phyloP scores from a whole-genome alignment of 2,888 invertebrate genomes.

The Parnassius apollo region DNA sequence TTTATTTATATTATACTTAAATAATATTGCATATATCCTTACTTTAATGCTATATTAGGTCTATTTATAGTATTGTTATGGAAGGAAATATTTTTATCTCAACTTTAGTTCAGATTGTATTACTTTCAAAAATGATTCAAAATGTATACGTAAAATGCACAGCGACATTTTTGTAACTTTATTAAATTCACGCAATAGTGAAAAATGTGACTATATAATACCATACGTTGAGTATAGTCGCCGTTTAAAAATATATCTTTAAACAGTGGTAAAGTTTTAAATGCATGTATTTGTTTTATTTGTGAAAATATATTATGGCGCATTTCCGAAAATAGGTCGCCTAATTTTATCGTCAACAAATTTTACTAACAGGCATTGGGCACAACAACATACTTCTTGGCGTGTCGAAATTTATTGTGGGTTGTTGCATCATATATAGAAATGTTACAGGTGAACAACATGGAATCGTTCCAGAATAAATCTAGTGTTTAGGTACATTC shows the following conservation, averaged over 20 bases:
- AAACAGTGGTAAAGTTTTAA: too few relatives aligned
- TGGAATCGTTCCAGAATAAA: conserved; percentile 67
- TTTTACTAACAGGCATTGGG: conserved; percentile 32
- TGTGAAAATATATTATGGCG: conserved; percentile 2
- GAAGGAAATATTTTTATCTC: too few relatives aligned
- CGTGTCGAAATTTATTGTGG: conserved; percentile 42
- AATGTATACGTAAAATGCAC: too few relatives aligned
- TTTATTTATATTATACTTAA: too few relatives aligned
- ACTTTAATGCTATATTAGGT: too few relatives aligned
- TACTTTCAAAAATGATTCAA: too few relatives aligned
- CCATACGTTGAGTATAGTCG: background rate
- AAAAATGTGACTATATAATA: background rate
- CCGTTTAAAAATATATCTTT: too few relatives aligned
- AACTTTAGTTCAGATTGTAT: too few relatives aligned
- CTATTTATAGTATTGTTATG: too few relatives aligned
- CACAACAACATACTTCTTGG: conserved; percentile 36
- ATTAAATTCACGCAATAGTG: background rate
- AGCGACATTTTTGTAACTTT: background rate
- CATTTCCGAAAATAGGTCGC: conserved; percentile 34
- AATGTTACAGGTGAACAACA: conserved; percentile 66
- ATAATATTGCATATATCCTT: too few relatives aligned
- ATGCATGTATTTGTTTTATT: background rate
- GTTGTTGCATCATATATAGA: conserved; percentile 68
- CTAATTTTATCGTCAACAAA: conserved; percentile 41
- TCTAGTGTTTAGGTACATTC: conserved; percentile 32